Conservation (phyloP, 1,140 invertebrate species). For the Piezodorus guildinii region DNA sequence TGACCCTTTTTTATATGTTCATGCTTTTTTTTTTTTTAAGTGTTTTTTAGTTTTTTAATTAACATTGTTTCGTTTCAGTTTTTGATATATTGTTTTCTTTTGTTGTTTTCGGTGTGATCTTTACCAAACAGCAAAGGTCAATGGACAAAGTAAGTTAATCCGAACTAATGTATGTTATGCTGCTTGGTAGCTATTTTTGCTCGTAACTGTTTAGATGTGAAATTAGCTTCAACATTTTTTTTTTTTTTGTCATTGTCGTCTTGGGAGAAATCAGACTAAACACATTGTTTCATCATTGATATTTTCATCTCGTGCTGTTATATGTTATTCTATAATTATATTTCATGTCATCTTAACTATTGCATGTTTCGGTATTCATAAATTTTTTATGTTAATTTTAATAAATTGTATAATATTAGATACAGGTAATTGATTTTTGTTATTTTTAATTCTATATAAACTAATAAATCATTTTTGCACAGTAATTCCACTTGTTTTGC, state of each 20-base stretch:
- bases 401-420: too few relatives aligned
- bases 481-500: too few relatives aligned
- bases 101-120: slow-evolving; percentile 27
- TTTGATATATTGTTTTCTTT: slow-evolving; percentile 22
- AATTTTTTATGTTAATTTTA: too few relatives aligned
- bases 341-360: too few relatives aligned
- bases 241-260: slow-evolving; percentile 4
- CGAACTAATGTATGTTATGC: slow-evolving; percentile 7
- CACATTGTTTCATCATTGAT: neutral
- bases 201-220: neutral
- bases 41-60: slow-evolving; percentile 17
- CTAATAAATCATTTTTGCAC: neutral
- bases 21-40: neutral
- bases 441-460: neutral
- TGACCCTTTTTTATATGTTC: slow-evolving; percentile 3
- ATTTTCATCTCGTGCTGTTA: too few relatives aligned
- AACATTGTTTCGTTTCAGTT: slow-evolving; percentile 4
- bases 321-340: too few relatives aligned
- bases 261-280: neutral
- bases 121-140: slow-evolving; percentile 40
- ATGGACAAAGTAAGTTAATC: slow-evolving; percentile 46
- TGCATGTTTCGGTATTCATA: too few relatives aligned
- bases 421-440: too few relatives aligned
- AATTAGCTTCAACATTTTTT: slow-evolving; percentile 1
- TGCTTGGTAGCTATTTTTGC: slow-evolving; percentile 21